Base-by-base conservation (phyloP, 2,888 invertebrate species). In the Amphipoea lucens region DNA sequence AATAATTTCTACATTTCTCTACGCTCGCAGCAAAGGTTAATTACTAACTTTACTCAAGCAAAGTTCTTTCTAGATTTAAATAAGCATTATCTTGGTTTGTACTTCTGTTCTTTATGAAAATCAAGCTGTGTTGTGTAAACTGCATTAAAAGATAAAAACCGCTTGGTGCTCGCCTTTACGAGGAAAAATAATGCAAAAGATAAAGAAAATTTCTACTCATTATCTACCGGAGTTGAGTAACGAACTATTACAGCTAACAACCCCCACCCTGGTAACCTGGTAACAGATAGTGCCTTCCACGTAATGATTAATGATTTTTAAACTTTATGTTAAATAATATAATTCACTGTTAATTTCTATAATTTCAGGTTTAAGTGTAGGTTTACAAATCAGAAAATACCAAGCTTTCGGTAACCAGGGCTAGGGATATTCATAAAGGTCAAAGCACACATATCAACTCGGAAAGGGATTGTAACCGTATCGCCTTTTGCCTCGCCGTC, bases 101-200 rank as follows among this genome's bases (percentile, higher is more conserved):
- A 40, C 14, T 45, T 54, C 23, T 54, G 29, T 60, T 67, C 57
- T 70, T 67, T 68, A 48, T 60, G 65, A 36, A n/a, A 68, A 83
- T 60, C 29, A 73, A 73, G 85, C 67, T 81, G 73, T 85, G 60
- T 82, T 81, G 51, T 83, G 45, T 63, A 85, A 84, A 69, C 57
- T 89, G 84, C 84, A 90, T 91, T 90, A 90, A 60, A 60, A 89
- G 88, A 90, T 91, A 85, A 80, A 81, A 48, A 82, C 91, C 86
- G 57, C 82, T 72, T 40, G 60, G 69, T 76, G 76, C 65, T 66
- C 17, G 51, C 60, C 1, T 65, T 82, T 51, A 29, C 36, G 40
- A 51, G 48, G 17, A 69, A 83, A 81, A 72, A 45, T 69, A 51
- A 85, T 84, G 67, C 60, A 54, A 51, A 77, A 72, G 65, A 62